Evolutionary conservation across 2,797 vertebrate species (phyloP).

Genomic region (Intellagama lesueurii): DNA sequence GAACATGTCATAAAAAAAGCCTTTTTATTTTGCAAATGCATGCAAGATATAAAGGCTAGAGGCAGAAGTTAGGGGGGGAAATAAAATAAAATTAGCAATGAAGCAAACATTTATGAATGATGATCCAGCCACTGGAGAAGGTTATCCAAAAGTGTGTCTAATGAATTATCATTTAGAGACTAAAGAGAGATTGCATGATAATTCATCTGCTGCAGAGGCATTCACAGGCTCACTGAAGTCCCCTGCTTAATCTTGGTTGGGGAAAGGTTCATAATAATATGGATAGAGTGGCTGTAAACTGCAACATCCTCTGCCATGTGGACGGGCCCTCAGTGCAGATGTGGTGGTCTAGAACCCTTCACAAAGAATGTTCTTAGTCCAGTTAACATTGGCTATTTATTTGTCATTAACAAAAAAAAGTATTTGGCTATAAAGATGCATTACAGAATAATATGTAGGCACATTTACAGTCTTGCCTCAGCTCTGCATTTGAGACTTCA

Average conservation of each 20-base stretch:
- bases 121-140: not conserved
- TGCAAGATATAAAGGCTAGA: constrained; percentile 36
- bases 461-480: not conserved
- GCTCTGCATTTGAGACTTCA: not conserved
- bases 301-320: not conserved
- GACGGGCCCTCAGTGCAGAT: not conserved
- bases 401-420: not conserved
- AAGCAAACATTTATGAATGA: constrained; percentile 23
- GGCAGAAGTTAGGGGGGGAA: constrained; percentile 12
- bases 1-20: not conserved
- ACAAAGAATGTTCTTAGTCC: not conserved
- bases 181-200: not conserved
- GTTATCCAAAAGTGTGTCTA: constrained; percentile 8
- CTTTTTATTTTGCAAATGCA: constrained; percentile 43
- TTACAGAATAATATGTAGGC: not conserved
- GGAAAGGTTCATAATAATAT: too few relatives aligned
- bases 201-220: not conserved
- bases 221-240: not conserved
- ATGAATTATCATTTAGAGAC: constrained; percentile 27
- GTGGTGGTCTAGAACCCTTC: constrained; percentile 13
- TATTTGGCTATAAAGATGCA: not conserved
- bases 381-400: not conserved
- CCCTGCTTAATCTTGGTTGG: not conserved
- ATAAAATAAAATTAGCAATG: not conserved
- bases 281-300: not conserved